phyloP scores from a whole-genome alignment of 2,888 invertebrate species.

The Tortricodes alternella region DNA sequence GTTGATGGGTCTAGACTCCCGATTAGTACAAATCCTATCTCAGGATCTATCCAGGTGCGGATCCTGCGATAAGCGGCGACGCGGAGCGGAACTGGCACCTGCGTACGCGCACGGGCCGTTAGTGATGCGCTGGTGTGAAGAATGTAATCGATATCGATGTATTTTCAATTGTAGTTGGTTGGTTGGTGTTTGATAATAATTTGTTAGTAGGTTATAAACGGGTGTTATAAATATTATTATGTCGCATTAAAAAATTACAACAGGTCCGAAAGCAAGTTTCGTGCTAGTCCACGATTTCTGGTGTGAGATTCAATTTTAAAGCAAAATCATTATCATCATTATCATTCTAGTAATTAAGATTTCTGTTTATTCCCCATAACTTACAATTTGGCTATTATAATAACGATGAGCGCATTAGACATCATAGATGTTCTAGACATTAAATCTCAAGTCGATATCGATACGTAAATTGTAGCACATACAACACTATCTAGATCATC shows the following conservation, averaged over 20 bases:
- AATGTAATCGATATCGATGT: slow-evolving; percentile 29
- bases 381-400: too few relatives aligned
- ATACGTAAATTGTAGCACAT: not conserved
- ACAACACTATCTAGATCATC: slow-evolving; percentile 60
- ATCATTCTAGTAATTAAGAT: too few relatives aligned
- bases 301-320: too few relatives aligned
- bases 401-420: too few relatives aligned
- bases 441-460: slow-evolving; percentile 8
- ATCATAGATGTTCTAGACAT: not conserved
- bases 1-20: slow-evolving; percentile 34
- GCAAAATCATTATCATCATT: too few relatives aligned
- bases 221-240: too few relatives aligned
- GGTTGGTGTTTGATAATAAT: too few relatives aligned
- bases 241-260: too few relatives aligned
- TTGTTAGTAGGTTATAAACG: too few relatives aligned
- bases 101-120: slow-evolving; percentile 53
- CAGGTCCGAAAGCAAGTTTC: too few relatives aligned
- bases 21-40: slow-evolving; percentile 53
- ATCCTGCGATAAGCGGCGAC: slow-evolving; percentile 49
- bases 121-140: slow-evolving; percentile 40
- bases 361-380: too few relatives aligned
- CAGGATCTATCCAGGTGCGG: slow-evolving; percentile 63
- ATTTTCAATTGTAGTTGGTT: not conserved
- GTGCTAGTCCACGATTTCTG: too few relatives aligned
- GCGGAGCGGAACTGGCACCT: slow-evolving; percentile 76